Conservation (phyloP, 2,888 invertebrate genomes). For the Agrilus biguttatus region DNA sequence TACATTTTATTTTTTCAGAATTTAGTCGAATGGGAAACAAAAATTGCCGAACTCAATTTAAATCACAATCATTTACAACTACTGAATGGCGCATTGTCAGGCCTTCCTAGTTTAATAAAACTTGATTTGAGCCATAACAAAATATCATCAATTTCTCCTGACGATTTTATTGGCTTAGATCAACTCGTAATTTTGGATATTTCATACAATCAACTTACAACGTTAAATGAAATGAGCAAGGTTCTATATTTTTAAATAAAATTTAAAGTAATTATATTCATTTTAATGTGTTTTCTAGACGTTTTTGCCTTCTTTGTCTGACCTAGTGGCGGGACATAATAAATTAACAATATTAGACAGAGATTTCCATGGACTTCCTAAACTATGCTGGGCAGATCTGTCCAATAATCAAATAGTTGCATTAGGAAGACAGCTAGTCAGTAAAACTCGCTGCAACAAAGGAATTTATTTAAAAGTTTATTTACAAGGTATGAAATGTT, state of each 20-base stretch:
- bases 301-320: slow-evolving; percentile 60
- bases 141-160: slow-evolving; percentile 56
- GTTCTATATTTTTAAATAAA: slow-evolving; percentile 30
- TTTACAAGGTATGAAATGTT: slow-evolving; percentile 53
- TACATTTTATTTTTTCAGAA: slow-evolving; percentile 38
- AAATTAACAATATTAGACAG: slow-evolving; percentile 58
- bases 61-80: slow-evolving; percentile 59
- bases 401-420: slow-evolving; percentile 61
- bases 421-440: slow-evolving; percentile 59
- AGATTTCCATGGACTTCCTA: slow-evolving; percentile 72
- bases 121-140: slow-evolving; percentile 64
- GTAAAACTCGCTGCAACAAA: slow-evolving; percentile 56
- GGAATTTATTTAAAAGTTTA: slow-evolving; percentile 58
- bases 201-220: slow-evolving; percentile 60
- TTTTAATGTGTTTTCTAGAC: slow-evolving; percentile 41
- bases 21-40: slow-evolving; percentile 61
- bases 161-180: slow-evolving; percentile 65
- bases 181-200: slow-evolving; percentile 60
- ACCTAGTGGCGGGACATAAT: slow-evolving; percentile 63
- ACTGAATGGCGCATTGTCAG: slow-evolving; percentile 61
- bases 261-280: no score
- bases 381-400: slow-evolving; percentile 66
- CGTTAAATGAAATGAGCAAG: slow-evolving; percentile 71
- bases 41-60: slow-evolving; percentile 54
- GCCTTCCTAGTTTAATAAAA: slow-evolving; percentile 55